Base-by-base conservation (phyloP, 2,888 invertebrate species). In the Eupsilia transversa region DNA sequence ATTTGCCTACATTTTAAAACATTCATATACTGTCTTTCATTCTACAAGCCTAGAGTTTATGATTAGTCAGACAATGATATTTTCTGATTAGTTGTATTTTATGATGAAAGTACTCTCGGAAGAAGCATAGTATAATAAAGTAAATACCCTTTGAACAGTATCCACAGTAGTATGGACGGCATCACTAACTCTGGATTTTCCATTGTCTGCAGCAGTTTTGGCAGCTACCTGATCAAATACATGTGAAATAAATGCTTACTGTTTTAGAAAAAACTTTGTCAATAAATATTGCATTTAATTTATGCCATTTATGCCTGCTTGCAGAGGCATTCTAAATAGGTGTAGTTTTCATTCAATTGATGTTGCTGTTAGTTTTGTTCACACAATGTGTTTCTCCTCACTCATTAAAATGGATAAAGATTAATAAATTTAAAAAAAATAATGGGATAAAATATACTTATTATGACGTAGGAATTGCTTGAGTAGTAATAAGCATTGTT, bases 161-260 rank as follows among this genome's bases (percentile, higher is more conserved):
- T 96, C 96, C 4, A 88, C 84, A 1, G 95, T 91, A 27, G 94
- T 93, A 43, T 92, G 84, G 33, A 92, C 89, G 0, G 90, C 93
- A 92, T 94, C 93, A 64, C 92, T 91, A 0, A 95, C 93, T 77
- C 88, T 89, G 27, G 92, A 89, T 79, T 93, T 95, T 56, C 96
- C 90, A 69, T 87, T 93, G 63, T 93, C 94, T 20, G 96, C 96
- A 9, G 91, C 96, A 63, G 94, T 91, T 80, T 90, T 91, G 3
- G 96, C 96, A 69, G 96, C 96, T 82, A 92, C 92, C 96, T 96
- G 79, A 56, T 82, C 88, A 57, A 81, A 66, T 75, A 49, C 12
- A 56, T 57, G 68, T 80, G 35, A 60, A 68, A 63, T 84, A 54
- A 85, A 69, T 82, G 38, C 75, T 84, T 69, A 69, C 12, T 30